Base-by-base conservation (phyloP, 2,888 invertebrate genomes). In the Limnephilus lunatus region DNA sequence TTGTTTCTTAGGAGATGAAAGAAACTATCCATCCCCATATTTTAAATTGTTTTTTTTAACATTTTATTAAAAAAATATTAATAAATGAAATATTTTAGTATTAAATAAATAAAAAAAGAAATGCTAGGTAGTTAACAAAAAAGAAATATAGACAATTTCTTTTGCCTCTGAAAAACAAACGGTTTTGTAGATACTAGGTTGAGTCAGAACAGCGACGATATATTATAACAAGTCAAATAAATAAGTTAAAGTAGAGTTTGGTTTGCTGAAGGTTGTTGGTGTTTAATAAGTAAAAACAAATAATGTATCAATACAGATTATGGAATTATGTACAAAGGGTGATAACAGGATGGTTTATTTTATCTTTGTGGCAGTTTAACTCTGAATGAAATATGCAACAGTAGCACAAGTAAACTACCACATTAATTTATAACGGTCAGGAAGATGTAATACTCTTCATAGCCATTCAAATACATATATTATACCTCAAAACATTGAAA, bases 401-500 rank as follows among this genome's bases (percentile, higher is more conserved):
- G 2, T 68, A 25, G 68, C 68, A n/a, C 25, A 68, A 25, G 68
- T 68, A 68, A 68, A 68, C 68, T 68, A 68, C 68, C 68, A 68
- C 68, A 68, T 68, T 48, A 15, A 48, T 48, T 68, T n/a, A 53
- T 53, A 68, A 68, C 9, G 25, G 68, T 25, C 68, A 68, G 68
- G n/a, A 68, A 68, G 68, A 68, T 7, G 68, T 68, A n/a, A 68
- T 9, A 68, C 9, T 68, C 25, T 68, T 7, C 68, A 9, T 25
- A 68, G n/a, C 68, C 68, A 68, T 68, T 68, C 68, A 68, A 68
- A 68, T 68, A 68, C 4, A 68, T n/a, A 68, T 25, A 32, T 82
- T 15, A 31, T 32, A 82, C 32, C 82, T 32, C 32, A n/a, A 86
- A 85, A 44, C 86, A 81, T 90, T 91, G 91, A 86, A 80, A 90